phyloP scores from a whole-genome alignment of 2,797 vertebrate genomes.

The Eulemur albifrons region DNA sequence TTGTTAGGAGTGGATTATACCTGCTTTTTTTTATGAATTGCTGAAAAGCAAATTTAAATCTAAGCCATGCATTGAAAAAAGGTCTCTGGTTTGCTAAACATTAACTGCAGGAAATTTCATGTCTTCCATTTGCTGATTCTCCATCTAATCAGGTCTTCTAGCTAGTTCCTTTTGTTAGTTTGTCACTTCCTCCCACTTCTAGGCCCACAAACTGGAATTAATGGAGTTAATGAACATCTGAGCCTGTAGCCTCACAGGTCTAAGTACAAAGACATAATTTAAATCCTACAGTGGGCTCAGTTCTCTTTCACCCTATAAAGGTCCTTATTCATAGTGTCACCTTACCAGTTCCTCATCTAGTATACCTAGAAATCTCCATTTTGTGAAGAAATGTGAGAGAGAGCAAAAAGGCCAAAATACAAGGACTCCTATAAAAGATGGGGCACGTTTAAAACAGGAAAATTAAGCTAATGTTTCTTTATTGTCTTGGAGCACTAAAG shows the following conservation, averaged over 20 bases:
- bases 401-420: neutral
- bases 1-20: neutral
- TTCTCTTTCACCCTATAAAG: neutral
- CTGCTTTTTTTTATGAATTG: neutral
- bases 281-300: neutral
- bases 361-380: neutral
- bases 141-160: neutral
- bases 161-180: neutral
- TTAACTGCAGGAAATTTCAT: neutral
- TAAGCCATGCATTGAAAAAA: neutral
- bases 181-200: neutral
- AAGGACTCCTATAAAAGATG: neutral
- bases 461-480: neutral
- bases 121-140: neutral
- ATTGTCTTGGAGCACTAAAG: neutral
- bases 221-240: neutral
- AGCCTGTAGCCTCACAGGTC: neutral
- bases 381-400: neutral
- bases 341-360: neutral
- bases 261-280: neutral
- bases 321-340: neutral
- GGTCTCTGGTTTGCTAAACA: neutral
- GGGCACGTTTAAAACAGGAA: neutral
- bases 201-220: neutral
- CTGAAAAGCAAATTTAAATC: slow-evolving; percentile 28